These are phyloP conservation scores for Coenonympha glycerion DNA, from an alignment of 2,888 invertebrate species.

Conservation along the genomic window DNA sequence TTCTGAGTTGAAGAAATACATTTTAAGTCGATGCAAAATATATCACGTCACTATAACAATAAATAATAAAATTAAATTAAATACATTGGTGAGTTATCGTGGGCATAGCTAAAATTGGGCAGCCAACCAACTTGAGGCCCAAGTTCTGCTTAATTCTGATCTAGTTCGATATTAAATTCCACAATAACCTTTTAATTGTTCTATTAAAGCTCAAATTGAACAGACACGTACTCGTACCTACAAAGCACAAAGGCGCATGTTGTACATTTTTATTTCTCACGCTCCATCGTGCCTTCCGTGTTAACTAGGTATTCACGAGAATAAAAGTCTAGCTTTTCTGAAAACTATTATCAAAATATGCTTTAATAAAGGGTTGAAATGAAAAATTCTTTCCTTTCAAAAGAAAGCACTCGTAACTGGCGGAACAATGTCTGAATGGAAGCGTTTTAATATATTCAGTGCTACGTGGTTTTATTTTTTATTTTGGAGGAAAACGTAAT, in stretches of 20 bases:
- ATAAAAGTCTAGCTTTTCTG: slow-evolving; percentile 27
- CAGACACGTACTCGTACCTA: background rate
- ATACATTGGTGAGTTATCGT: no score
- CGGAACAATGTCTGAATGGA: slow-evolving; percentile 16
- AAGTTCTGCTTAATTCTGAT: no score
- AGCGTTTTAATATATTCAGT: slow-evolving; percentile 17
- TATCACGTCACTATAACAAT: no score
- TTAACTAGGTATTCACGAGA: slow-evolving; percentile 34
- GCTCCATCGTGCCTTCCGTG: slow-evolving; percentile 29
- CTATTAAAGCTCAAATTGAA: background rate
- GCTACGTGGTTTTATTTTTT: slow-evolving; percentile 8
- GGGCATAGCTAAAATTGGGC: no score
- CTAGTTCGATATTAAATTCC: no score
- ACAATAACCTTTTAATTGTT: background rate
- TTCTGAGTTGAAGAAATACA: no score
- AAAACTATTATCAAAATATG: slow-evolving; percentile 36
- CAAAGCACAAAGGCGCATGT: slow-evolving; percentile 14
- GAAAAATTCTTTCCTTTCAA: slow-evolving; percentile 41
- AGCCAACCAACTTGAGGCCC: no score
- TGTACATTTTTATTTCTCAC: slow-evolving; percentile 19
- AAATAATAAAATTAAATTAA: no score
- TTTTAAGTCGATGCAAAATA: no score
- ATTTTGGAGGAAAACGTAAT: slow-evolving; percentile 2
- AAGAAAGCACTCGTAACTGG: slow-evolving; percentile 20
- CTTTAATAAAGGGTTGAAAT: slow-evolving; percentile 36